phyloP scores from a whole-genome alignment of 2,888 invertebrate genomes.

The Hirtodrosophila duncani region DNA sequence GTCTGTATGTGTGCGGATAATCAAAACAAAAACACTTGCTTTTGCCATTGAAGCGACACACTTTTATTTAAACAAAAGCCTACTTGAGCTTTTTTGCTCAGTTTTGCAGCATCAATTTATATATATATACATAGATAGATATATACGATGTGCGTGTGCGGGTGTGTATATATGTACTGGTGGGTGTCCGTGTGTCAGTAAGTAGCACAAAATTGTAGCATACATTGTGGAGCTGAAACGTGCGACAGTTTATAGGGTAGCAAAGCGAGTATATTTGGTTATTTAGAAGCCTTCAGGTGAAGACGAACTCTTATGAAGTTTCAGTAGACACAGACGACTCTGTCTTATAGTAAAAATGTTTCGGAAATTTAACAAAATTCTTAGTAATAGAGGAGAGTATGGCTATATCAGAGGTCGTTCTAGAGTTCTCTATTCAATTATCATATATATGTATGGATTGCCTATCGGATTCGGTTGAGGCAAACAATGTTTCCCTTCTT shows the following conservation, averaged over 20 bases:
- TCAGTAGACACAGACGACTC: no score
- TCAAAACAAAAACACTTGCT: constrained; percentile 61
- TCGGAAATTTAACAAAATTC: no score
- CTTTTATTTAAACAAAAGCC: constrained; percentile 67
- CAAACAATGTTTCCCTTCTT: no score
- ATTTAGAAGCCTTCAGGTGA: constrained; percentile 11
- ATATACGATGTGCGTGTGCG: no score
- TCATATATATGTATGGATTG: no score
- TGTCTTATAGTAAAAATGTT: no score
- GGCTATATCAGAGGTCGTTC: no score
- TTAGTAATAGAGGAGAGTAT: no score
- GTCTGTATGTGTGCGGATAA: constrained; percentile 39
- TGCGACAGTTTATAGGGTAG: background rate
- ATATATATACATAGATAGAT: background rate
- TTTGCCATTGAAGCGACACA: constrained; percentile 54
- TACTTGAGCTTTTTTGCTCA: constrained; percentile 63
- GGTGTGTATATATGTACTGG: no score
- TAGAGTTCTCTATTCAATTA: no score
- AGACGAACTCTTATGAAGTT: no score
- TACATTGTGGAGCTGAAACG: constrained; percentile 2
- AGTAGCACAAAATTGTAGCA: constrained; percentile 13
- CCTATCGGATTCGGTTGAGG: no score
- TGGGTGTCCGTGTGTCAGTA: constrained; percentile 33
- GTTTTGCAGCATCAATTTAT: constrained; percentile 46
- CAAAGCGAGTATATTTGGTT: background rate